phyloP scores from a whole-genome alignment of 2,888 invertebrate genomes.

The Heliconius sara region DNA sequence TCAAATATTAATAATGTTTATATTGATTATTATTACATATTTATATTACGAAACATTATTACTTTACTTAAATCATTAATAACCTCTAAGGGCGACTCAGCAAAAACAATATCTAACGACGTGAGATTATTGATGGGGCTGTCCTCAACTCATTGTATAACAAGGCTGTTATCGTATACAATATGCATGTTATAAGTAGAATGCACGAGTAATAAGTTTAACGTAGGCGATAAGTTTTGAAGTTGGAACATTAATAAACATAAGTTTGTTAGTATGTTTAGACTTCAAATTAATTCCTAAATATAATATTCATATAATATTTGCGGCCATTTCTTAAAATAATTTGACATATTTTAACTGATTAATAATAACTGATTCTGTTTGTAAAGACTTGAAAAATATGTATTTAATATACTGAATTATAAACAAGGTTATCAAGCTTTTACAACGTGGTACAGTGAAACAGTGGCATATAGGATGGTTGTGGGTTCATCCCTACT shows the following conservation, averaged over 20 bases:
- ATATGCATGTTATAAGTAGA: not conserved
- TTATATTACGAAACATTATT: not conserved
- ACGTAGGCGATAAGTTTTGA: not conserved
- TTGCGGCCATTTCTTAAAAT: no score
- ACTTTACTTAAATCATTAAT: slow-evolving; percentile 1
- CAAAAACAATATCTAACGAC: slow-evolving; percentile 5
- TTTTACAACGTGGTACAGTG: no score
- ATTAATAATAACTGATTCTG: no score
- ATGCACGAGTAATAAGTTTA: slow-evolving; percentile 6
- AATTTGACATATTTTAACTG: no score
- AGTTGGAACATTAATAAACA: slow-evolving; percentile 8
- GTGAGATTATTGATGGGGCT: slow-evolving; percentile 13
- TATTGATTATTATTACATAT: not conserved
- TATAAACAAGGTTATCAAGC: no score
- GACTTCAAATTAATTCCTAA: not conserved
- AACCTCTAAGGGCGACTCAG: not conserved
- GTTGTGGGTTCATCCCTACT: no score
- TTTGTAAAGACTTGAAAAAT: no score
- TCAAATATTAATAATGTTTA: no score
- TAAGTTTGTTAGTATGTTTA: not conserved
- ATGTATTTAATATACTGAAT: no score
- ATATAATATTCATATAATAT: not conserved
- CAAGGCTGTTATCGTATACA: not conserved
- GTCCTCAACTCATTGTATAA: not conserved
- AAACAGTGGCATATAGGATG: no score